Conservation (phyloP, 2,113 vertebrate species). For the Fulmarus glacialis region DNA sequence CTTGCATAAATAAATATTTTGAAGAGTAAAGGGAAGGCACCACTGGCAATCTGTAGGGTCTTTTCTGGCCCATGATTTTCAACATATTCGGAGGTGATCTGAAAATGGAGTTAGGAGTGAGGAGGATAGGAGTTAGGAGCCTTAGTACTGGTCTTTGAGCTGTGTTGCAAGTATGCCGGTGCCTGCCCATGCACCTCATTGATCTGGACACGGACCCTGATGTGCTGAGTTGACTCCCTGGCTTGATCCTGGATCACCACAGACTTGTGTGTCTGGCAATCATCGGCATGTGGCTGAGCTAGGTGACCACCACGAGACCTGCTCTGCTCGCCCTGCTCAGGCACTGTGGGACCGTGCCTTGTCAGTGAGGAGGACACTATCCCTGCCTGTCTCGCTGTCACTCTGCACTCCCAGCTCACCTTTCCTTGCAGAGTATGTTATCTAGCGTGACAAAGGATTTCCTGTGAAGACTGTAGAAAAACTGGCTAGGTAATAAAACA, state of each 20-base stretch:
- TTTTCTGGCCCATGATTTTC: neutral
- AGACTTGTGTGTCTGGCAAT: neutral
- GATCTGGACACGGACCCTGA: neutral
- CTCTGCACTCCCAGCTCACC: neutral
- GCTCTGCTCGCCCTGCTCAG: neutral
- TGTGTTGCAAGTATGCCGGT: rapidly evolving
- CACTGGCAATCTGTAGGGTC: neutral
- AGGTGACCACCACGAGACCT: neutral
- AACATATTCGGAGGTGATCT: neutral
- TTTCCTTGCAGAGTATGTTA: neutral
- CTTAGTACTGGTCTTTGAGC: neutral
- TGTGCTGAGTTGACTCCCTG: neutral
- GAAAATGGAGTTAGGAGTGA: neutral
- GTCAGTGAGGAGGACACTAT: neutral
- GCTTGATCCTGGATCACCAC: neutral
- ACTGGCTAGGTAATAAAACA: neutral
- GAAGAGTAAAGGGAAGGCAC: neutral
- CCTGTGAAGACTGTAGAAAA: neutral
- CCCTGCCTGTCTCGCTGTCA: neutral
- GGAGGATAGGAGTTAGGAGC: neutral
- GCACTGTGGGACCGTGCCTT: neutral
- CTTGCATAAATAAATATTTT: neutral
- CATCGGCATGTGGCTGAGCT: neutral
- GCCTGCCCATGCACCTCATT: neutral
- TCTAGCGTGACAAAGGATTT: neutral